These are phyloP conservation scores for Cylas formicarius DNA, from an alignment of 1,140 invertebrate genomes.

Conservation along the genomic window DNA sequence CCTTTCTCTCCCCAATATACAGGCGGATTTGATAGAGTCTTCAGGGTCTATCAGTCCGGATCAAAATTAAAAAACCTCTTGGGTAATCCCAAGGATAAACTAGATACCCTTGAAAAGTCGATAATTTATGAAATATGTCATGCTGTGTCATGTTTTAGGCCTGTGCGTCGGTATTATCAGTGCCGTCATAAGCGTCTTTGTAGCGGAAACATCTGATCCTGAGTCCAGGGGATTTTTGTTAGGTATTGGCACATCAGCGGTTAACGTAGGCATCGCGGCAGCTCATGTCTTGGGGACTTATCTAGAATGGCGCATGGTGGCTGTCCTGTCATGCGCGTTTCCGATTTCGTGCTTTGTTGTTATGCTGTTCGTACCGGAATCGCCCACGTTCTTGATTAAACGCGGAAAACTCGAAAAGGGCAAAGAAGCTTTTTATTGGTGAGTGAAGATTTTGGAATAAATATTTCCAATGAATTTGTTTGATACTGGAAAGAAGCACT, in stretches of 20 bases:
- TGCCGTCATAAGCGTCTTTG: slow-evolving; percentile 24
- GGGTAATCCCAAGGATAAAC: no score
- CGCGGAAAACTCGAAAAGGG: slow-evolving; percentile 47
- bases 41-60: no score
- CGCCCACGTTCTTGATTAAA: slow-evolving; percentile 59
- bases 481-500: no score
- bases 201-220: slow-evolving; percentile 50
- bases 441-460: no score
- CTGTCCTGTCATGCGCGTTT: slow-evolving; percentile 46
- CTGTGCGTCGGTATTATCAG: slow-evolving; percentile 32
- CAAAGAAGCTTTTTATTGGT: slow-evolving; percentile 41
- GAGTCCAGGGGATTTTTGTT: slow-evolving; percentile 51
- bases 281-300: slow-evolving; percentile 52
- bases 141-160: slow-evolving; percentile 48
- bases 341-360: slow-evolving; percentile 45
- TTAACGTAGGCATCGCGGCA: slow-evolving; percentile 47
- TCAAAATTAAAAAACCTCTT: no score
- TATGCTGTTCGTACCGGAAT: slow-evolving; percentile 55
- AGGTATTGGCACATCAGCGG: slow-evolving; percentile 14
- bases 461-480: no score
- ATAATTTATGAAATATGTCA: background rate
- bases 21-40: no score
- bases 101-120: no score
- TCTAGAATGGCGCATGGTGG: slow-evolving; percentile 50
- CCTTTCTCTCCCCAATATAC: no score